These are phyloP conservation scores for Helicoverpa armigera DNA, from an alignment of 1,140 invertebrate genomes.

Conservation along the genomic window DNA sequence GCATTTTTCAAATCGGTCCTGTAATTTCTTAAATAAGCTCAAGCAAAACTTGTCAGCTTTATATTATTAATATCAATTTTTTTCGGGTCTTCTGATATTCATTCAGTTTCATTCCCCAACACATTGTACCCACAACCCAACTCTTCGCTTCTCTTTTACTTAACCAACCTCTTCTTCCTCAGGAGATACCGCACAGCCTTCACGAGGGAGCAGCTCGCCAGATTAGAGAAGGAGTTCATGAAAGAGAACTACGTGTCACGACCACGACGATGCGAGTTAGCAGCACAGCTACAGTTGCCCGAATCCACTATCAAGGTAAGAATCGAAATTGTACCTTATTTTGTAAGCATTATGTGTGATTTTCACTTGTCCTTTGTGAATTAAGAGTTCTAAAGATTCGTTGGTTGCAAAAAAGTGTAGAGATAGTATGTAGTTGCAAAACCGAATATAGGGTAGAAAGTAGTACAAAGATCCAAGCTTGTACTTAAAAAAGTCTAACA, in stretches of 20 bases:
- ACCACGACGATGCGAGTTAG: slow-evolving; percentile 97
- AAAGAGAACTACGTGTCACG: slow-evolving; percentile 99
- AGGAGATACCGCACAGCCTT: slow-evolving; percentile 99
- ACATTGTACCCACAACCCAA: too few species aligned
- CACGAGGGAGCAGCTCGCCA: slow-evolving; percentile 96
- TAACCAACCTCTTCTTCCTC: slow-evolving; percentile 33
- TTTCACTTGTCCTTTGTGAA: not conserved
- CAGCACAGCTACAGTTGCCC: slow-evolving; percentile 96
- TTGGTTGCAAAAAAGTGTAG: not conserved
- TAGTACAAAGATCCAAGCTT: too few species aligned
- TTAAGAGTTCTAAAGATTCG: not conserved
- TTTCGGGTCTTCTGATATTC: too few species aligned
- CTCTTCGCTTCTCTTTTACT: not conserved
- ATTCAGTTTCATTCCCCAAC: too few species aligned
- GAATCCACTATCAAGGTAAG: slow-evolving; percentile 99
- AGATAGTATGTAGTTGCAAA: too few species aligned
- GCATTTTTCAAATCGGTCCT: too few species aligned
- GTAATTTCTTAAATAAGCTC: too few species aligned
- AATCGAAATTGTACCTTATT: not conserved
- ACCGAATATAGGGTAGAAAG: not conserved
- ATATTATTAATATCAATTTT: too few species aligned
- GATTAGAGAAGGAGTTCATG: slow-evolving; percentile 98
- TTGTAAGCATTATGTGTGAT: not conserved
- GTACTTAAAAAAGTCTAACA: too few species aligned
- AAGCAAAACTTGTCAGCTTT: too few species aligned